These are phyloP conservation scores for Xanthia icteritia DNA, from an alignment of 2,888 invertebrate species.

Conservation along the genomic window DNA sequence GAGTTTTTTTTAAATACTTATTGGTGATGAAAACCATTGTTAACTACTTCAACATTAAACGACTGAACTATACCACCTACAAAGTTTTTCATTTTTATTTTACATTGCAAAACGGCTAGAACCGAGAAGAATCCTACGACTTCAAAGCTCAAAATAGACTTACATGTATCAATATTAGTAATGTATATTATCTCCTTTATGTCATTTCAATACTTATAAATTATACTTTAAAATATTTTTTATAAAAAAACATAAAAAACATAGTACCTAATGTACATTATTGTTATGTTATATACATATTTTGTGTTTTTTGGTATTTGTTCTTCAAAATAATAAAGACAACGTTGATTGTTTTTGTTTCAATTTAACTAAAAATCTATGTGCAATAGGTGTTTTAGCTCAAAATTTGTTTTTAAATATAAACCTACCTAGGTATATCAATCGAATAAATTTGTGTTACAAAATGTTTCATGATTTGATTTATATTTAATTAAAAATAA, in stretches of 20 bases:
- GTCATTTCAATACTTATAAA: too few species aligned
- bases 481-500: too few species aligned
- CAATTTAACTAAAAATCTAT: background rate
- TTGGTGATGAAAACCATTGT: background rate
- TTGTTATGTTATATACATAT: too few species aligned
- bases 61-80: too few species aligned
- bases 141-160: background rate
- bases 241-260: too few species aligned
- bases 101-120: background rate
- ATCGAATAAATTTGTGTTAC: background rate
- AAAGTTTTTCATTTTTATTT: background rate
- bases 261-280: too few species aligned
- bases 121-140: background rate
- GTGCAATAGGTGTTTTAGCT: background rate
- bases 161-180: background rate
- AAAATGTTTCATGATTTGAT: too few species aligned
- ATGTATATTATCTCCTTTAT: too few species aligned
- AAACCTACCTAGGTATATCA: background rate
- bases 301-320: background rate
- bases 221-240: too few species aligned
- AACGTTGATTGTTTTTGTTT: background rate
- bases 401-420: background rate
- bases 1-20: background rate
- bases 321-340: background rate
- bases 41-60: background rate